Evolutionary conservation across 2,888 invertebrate genomes (phyloP), one percentile per base, ranked within the genome.

Genomic region (Orthosia gothica): DNA sequence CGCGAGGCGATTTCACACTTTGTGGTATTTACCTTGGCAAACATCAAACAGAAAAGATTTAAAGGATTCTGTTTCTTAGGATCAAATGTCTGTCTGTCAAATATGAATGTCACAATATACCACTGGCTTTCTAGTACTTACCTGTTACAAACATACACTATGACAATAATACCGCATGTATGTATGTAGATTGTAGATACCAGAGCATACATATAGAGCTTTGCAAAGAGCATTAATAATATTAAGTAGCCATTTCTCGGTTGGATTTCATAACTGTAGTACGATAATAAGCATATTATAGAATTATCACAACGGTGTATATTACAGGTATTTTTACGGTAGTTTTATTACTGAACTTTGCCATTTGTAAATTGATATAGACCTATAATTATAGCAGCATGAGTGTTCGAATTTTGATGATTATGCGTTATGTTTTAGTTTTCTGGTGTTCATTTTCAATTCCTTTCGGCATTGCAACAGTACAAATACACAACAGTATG

Each of bases 321-420:
- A 57, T 83, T 68, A 71, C 54, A 65, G 26, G 65, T 69, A 78
- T 83, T 83, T 70, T 82, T 70, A 71, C 79, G 55, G 70, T 71
- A 52, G 32, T 82, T 68, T 79, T 32, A 71, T 75, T 62, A 67
- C 23, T 71, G 74, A 74, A 59, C 80, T 74, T 80, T 68, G 64
- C 64, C 70, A 58, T 75, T 80, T 72, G 54, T 52, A 70, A 69
- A 71, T 57, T 69, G 63, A 72, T 83, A 57, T 49, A 18, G 20
- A 32, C 5, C 58, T 70, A 69, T 49, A 59, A 75, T 59, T 58
- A 40, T 12, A 55, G 5, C 20, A 23, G 3, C 32, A 18, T 72
- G 13, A 15, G 57, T 1, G 13, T 15, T n/a, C 2, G 13, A 59
- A 40, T n/a, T 18, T 20, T 26, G 16, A 15, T 9, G 12, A 76